These are phyloP conservation scores for Pterocles orientalis DNA, from an alignment of 2,113 vertebrate genomes.

Conservation along the genomic window DNA sequence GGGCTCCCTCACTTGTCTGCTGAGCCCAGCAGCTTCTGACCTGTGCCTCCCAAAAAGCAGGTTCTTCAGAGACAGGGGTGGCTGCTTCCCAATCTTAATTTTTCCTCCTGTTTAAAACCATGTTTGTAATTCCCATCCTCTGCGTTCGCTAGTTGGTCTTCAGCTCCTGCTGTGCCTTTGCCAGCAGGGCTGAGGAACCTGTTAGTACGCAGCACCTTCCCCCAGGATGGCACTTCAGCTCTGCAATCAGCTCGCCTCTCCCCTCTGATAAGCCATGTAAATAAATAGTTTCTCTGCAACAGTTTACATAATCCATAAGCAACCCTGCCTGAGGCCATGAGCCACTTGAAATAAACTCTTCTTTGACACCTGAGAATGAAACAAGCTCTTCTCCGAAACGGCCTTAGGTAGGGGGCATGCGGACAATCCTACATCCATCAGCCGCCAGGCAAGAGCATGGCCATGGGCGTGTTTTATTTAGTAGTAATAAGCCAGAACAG, in stretches of 20 bases:
- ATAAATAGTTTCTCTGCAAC: not conserved
- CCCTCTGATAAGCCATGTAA: not conserved
- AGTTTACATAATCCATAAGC: not conserved
- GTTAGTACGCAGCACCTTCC: not conserved
- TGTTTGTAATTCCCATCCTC: not conserved
- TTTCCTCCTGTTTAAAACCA: not conserved
- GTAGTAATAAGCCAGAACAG: not conserved
- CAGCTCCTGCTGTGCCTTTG: not conserved
- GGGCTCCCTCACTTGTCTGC: not conserved
- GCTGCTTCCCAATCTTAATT: not conserved
- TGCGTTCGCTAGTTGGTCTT: not conserved
- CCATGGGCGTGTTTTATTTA: not conserved
- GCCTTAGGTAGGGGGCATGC: not conserved
- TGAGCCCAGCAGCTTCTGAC: not conserved
- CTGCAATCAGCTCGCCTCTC: not conserved
- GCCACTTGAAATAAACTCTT: not conserved
- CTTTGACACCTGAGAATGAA: not conserved
- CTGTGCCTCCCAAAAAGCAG: not conserved
- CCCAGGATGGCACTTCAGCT: not conserved
- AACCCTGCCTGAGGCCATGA: not conserved
- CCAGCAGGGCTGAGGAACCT: not conserved
- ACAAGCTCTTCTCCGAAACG: not conserved
- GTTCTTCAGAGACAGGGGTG: not conserved
- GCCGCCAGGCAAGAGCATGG: fast-evolving
- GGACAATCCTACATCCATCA: fast-evolving